Conservation (phyloP, 1,140 invertebrate species). For the Hormaphis cornu region DNA sequence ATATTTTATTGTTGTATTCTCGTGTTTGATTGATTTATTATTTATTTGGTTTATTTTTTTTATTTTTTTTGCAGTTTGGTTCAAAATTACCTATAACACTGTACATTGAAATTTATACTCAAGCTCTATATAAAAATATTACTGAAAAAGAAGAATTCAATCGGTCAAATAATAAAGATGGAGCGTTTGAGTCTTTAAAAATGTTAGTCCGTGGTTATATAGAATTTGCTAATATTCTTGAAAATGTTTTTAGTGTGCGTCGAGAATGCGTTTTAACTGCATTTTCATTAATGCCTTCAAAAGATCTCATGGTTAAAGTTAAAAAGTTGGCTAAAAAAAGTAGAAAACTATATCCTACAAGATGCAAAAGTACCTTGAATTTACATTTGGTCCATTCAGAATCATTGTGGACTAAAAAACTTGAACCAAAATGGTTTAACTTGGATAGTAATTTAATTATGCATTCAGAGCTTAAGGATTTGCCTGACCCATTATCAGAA, state of each 20-base stretch:
- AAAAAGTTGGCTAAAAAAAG: slow-evolving; percentile 39
- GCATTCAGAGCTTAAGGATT: background rate
- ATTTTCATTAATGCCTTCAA: slow-evolving; percentile 54
- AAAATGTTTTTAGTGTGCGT: slow-evolving; percentile 42
- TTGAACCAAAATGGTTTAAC: background rate
- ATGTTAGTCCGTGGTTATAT: slow-evolving; percentile 50
- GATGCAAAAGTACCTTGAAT: background rate
- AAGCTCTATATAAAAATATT: slow-evolving; percentile 62
- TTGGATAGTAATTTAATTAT: background rate
- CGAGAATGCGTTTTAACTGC: slow-evolving; percentile 56
- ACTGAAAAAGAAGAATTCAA: slow-evolving; percentile 63
- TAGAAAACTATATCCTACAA: background rate
- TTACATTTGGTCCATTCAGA: background rate
- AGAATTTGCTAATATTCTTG: slow-evolving; percentile 49
- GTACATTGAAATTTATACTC: slow-evolving; percentile 61
- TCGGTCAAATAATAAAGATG: slow-evolving; percentile 46
- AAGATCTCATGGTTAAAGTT: slow-evolving; percentile 46
- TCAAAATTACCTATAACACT: slow-evolving; percentile 50
- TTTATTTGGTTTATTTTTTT: background rate
- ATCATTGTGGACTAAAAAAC: too few relatives aligned
- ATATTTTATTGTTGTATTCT: too few relatives aligned
- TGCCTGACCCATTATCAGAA: slow-evolving; percentile 42
- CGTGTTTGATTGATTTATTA: background rate
- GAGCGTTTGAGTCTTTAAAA: slow-evolving; percentile 47
- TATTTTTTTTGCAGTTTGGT: slow-evolving; percentile 48